Evolutionary conservation across 2,888 invertebrate species (phyloP).

Genomic region (Hirudinaria manillensis): DNA sequence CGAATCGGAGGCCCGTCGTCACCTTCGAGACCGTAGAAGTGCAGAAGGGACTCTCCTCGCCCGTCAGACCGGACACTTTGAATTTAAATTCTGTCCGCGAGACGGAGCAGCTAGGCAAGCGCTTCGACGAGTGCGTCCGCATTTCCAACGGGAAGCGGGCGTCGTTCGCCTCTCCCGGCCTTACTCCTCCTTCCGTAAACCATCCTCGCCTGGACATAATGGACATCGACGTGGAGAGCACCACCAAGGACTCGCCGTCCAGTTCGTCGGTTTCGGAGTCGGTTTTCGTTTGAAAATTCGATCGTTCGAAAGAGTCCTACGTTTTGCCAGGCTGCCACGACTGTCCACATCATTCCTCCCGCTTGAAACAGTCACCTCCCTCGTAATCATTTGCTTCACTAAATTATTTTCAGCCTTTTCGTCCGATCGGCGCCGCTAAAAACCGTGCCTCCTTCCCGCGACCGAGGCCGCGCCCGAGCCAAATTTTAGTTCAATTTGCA

Average conservation of each 20-base stretch:
- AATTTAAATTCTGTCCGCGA: background rate
- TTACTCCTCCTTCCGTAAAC: constrained; percentile 40
- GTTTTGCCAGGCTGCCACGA: background rate
- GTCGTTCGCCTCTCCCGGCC: constrained; percentile 31
- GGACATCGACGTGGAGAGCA: constrained; percentile 48
- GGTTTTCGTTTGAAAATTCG: background rate
- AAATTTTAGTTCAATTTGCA: no score
- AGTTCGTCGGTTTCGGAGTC: background rate
- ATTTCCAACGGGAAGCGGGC: background rate
- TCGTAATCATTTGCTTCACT: background rate
- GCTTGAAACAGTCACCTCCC: constrained; percentile 1
- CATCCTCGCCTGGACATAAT: constrained; percentile 49
- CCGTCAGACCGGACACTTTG: constrained; percentile 3
- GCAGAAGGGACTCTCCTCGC: background rate
- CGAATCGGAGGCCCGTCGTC: background rate
- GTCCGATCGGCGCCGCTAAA: background rate
- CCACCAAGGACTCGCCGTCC: background rate
- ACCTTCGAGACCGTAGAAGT: background rate
- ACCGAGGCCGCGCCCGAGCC: no score
- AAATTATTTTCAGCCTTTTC: constrained; percentile 9
- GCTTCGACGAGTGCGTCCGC: background rate
- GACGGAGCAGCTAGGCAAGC: background rate
- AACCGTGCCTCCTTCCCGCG: no score
- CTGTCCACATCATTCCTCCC: constrained; percentile 8
- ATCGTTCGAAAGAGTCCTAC: background rate